Base-by-base conservation (phyloP, 1,140 invertebrate genomes). In the Ridgeia piscesae region DNA sequence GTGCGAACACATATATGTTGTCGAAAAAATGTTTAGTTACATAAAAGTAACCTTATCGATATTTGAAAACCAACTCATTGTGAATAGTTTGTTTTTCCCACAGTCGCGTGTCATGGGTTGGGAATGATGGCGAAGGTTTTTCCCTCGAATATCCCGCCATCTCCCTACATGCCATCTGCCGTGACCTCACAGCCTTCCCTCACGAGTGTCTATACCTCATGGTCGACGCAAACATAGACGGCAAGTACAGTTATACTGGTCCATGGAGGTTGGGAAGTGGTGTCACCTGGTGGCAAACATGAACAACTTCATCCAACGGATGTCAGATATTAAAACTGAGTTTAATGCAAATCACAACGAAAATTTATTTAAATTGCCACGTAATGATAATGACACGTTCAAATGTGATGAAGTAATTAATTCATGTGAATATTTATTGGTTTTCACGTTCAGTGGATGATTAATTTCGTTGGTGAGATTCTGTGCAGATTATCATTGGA, bases 121-220 rank as follows among this genome's bases (percentile, higher is more conserved):
- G 97, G 91, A 95, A 96, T 89, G 91, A 92, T 35, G 97, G 97
- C 92, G 95, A 97, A 94, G 97, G 97, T 91, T 97, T 98, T 94
- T 97, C 97, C n/a, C 94, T 98, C 90, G 96, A 97, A 93, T 98
- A 98, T 95, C 97, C 96, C 92, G 96, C 97, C 94, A 97, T 98
- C 94, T 96, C 97, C 89, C 95, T 98, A n/a, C 98, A 98, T 95
- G 98, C 97, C 31, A 96, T 98, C 89, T 97, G 97, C 27, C 96
- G 97, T 96, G 97, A 98, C 95, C 94, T 96, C n/a, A 95, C 95
- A 93, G 95, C 96, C 91, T 97, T 97, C 96, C 96, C 97, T 33
- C 96, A 96, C 91, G 97, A 97, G 93, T 98, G 97, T 96, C 95
- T 98, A 34, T 98, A 97, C 95, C 94, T 98, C 77, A 97, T 98